Base-by-base conservation (phyloP, 2,888 invertebrate species). In the Melieria crassipennis region DNA sequence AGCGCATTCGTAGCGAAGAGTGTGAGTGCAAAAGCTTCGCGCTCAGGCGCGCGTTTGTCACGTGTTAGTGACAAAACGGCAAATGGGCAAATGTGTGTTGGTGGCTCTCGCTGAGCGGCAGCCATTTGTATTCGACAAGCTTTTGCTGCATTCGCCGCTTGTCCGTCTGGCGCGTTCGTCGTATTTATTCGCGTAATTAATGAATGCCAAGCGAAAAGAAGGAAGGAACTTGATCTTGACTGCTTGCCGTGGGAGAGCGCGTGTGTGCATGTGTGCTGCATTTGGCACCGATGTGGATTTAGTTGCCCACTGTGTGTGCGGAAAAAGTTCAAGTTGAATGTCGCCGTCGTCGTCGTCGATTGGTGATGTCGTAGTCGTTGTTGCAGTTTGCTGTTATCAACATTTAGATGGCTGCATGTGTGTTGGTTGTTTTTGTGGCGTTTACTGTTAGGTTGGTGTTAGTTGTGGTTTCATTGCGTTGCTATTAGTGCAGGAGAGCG, bases 141-240 rank as follows among this genome's bases (percentile, higher is more conserved):
- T 30, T 30, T 30, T 30, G 30, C 30, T 30, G 30, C 30, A 30
- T 30, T 30, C 30, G 30, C 3, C 30, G 30, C 30, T 30, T 30
- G 30, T 30, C 30, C 30, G 30, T 30, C 30, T 3, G 30, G 3
- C 3, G 30, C 30, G 30, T 30, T 30, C 3, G 30, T 30, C 30
- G 30, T 30, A 30, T 30, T 30, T 30, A 30, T 30, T 30, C 47
- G 55, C 43, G 52, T 60, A 43, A 48, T 42, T 43, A 52, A 30
- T 55, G 64, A 65, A 45, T n/a, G n/a, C 16, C 13, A 11, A 42
- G 11, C 10, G 13, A 57, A 70, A 65, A 62, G 78, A 78, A 82
- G 82, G 81, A 82, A 82, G 81, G 79, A 82, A 82, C 82, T 82
- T 82, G 82, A 82, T 82, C 82, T 82, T 82, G 82, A 82, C 79